Evolutionary conservation across 2,113 vertebrate species (phyloP).

Genomic region (Microtus montanus): DNA sequence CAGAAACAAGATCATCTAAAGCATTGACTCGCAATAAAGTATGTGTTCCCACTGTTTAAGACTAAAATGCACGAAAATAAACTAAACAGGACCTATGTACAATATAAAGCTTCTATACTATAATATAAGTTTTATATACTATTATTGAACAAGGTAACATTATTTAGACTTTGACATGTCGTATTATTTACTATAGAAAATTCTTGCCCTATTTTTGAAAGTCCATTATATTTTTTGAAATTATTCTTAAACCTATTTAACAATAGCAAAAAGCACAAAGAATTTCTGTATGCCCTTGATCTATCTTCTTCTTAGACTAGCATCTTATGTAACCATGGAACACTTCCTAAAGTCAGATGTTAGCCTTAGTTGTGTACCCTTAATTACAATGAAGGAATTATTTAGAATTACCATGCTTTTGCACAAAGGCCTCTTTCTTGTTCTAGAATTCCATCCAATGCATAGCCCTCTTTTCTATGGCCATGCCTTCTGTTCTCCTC

Average conservation of each 20-base stretch:
- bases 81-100: not conserved
- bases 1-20: slow-evolving; percentile 10
- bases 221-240: not conserved
- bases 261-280: slow-evolving; percentile 13
- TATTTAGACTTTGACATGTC: not conserved
- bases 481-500: not conserved
- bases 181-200: not conserved
- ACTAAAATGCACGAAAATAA: not conserved
- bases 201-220: not conserved
- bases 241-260: slow-evolving; percentile 14
- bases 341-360: slow-evolving; percentile 18
- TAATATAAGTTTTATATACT: not conserved
- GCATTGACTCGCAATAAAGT: not conserved
- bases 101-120: not conserved
- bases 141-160: not conserved
- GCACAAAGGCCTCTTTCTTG: not conserved
- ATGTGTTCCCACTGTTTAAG: not conserved
- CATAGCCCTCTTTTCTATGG: not conserved
- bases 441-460: not conserved
- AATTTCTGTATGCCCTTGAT: not conserved
- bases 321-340: not conserved
- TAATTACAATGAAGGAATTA: not conserved
- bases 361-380: not conserved
- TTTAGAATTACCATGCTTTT: not conserved
- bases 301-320: not conserved